Conservation (phyloP, 2,888 invertebrate genomes). For the Drepanosiphum platanoidis region DNA sequence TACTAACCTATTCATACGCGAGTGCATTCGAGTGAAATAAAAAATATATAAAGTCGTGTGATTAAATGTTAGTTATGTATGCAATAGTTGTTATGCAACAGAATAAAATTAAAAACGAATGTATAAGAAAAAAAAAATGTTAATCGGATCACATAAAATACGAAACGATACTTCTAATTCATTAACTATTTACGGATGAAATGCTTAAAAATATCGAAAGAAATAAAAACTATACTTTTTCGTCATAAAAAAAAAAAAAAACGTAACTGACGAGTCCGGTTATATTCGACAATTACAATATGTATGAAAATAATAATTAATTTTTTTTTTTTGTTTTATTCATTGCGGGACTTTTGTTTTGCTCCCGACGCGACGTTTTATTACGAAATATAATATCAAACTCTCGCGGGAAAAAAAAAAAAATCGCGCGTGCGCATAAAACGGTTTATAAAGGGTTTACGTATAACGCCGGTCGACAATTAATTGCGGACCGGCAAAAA, state of each 20-base stretch:
- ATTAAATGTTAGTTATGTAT: neutral
- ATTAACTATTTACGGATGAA: neutral
- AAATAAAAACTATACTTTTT: neutral
- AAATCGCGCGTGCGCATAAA: neutral
- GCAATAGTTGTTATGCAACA: neutral
- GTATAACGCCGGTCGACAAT: neutral
- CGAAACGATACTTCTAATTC: neutral
- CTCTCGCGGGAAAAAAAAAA: neutral
- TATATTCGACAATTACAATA: no score
- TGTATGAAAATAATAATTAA: neutral
- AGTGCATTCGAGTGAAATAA: neutral
- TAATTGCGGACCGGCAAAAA: neutral
- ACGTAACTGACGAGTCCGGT: no score
- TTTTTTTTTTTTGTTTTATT: neutral
- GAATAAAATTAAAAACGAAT: neutral
- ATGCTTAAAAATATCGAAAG: neutral
- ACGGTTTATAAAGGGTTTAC: neutral
- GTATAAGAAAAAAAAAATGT: neutral
- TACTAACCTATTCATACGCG: no score
- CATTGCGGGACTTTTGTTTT: neutral
- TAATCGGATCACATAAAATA: slow-evolving; percentile 1
- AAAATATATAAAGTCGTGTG: neutral
- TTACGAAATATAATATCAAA: neutral
- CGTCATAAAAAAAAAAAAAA: no score
- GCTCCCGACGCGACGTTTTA: neutral